Percentiles rank a stretch among this genome's conserved stretches.
Evolutionary conservation across 2,888 invertebrate genomes (phyloP).

Genomic region (Ferdinandea cuprea): DNA sequence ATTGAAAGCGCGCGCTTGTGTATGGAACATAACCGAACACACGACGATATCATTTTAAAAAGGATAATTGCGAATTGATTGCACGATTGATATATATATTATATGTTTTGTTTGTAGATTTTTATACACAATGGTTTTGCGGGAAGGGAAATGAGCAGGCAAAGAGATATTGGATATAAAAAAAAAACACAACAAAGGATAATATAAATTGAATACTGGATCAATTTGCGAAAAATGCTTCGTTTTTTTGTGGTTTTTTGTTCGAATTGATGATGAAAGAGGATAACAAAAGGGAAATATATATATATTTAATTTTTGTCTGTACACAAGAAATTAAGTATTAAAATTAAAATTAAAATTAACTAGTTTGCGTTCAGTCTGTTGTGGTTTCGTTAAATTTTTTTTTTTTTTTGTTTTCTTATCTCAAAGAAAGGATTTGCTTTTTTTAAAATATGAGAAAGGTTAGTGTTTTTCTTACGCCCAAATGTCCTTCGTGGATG

Average conservation of each 20-base stretch:
- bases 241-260: conserved; percentile 13
- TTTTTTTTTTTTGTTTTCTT: conserved; percentile 53
- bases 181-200: conserved; percentile 72
- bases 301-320: conserved; percentile 18
- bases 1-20: conserved; percentile 32
- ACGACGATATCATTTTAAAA: conserved; percentile 44
- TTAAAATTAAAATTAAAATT: conserved; percentile 58
- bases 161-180: conserved; percentile 3
- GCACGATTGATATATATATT: conserved; percentile 60
- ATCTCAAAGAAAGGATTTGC: conserved; percentile 40
- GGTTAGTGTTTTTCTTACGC: conserved; percentile 79
- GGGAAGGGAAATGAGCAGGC: conserved; percentile 54
- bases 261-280: conserved; percentile 39
- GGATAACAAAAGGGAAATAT: conserved; percentile 39
- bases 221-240: conserved; percentile 56
- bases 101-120: conserved; percentile 14
- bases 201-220: conserved; percentile 71
- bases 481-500: conserved; percentile 78
- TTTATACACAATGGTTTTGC: conserved; percentile 27
- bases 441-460: conserved; percentile 47
- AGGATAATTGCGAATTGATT: conserved; percentile 72
- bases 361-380: conserved; percentile 74
- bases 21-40: conserved; percentile 20
- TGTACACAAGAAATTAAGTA: conserved; percentile 60
- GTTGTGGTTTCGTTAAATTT: conserved; percentile 71